These are phyloP conservation scores for Coptodon bakossiorum DNA, from an alignment of 2,113 vertebrate genomes.

Conservation along the genomic window DNA sequence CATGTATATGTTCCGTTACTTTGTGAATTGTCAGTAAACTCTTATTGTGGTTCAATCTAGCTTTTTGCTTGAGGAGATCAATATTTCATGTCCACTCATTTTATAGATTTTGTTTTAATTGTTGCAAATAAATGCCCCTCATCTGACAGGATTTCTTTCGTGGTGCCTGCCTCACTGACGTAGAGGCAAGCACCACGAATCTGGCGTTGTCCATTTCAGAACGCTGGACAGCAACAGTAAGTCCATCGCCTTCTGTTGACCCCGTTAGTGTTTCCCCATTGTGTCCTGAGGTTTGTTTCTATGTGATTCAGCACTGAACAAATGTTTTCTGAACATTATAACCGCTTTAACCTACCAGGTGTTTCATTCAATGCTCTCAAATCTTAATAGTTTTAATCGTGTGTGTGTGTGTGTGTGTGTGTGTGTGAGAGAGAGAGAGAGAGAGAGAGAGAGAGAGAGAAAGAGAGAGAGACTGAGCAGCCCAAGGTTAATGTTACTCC, in stretches of 20 bases:
- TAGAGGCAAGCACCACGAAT: background rate
- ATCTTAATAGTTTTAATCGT: background rate
- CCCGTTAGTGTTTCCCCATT: background rate
- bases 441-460: background rate
- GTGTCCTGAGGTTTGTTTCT: background rate
- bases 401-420: too few species aligned
- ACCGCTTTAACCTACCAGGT: background rate
- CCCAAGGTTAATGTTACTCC: background rate
- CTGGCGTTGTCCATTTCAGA: background rate
- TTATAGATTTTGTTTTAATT: background rate
- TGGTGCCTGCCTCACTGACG: too few species aligned
- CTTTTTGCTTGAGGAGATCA: background rate
- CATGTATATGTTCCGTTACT: background rate
- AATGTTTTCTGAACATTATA: background rate
- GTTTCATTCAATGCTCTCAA: background rate
- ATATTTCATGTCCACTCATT: background rate
- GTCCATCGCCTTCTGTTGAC: background rate
- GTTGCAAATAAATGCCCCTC: background rate
- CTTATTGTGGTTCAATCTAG: background rate
- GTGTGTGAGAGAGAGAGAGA: accelerated
- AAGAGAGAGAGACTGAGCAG: background rate
- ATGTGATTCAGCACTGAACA: background rate
- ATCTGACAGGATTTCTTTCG: background rate
- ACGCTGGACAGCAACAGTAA: background rate
- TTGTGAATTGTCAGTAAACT: background rate